These are phyloP conservation scores for Boleophthalmus pectinirostris DNA, from an alignment of 2,113 vertebrate species.

Conservation along the genomic window DNA sequence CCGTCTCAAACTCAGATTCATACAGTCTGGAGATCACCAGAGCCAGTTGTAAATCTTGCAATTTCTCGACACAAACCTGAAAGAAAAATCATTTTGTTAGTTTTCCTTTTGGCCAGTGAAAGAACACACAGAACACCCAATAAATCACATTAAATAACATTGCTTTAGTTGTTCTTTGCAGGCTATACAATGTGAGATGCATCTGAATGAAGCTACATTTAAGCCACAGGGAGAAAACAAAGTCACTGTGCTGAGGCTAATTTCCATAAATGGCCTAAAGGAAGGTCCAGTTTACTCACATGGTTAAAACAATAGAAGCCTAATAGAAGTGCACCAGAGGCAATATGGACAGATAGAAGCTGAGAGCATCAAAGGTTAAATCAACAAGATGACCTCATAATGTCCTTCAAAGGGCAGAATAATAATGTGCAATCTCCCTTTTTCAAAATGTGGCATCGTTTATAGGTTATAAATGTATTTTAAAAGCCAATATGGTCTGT, in stretches of 20 bases:
- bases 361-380: conserved; percentile 51
- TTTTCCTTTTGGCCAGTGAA: not conserved
- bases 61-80: conserved; percentile 94
- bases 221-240: conserved; percentile 48
- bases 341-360: conserved; percentile 43
- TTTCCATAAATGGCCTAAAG: conserved; percentile 62
- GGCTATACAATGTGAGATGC: conserved; percentile 42
- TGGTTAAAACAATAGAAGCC: conserved; percentile 55
- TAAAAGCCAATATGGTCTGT: not conserved
- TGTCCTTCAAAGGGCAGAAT: conserved; percentile 8
- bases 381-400: conserved; percentile 18
- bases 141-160: conserved; percentile 12
- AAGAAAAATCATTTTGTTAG: not conserved
- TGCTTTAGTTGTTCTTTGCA: conserved; percentile 3
- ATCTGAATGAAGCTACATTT: conserved; percentile 65
- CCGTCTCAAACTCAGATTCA: conserved; percentile 91
- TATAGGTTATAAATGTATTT: not conserved
- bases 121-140: not conserved
- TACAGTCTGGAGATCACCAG: conserved; percentile 93
- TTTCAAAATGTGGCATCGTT: not conserved
- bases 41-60: conserved; percentile 93
- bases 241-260: conserved; percentile 59
- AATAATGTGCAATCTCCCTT: not conserved
- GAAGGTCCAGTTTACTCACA: conserved; percentile 52
- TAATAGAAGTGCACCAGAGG: conserved; percentile 53